Base-by-base conservation (phyloP, 1,140 invertebrate species). In the Zaprionus nigranus region DNA sequence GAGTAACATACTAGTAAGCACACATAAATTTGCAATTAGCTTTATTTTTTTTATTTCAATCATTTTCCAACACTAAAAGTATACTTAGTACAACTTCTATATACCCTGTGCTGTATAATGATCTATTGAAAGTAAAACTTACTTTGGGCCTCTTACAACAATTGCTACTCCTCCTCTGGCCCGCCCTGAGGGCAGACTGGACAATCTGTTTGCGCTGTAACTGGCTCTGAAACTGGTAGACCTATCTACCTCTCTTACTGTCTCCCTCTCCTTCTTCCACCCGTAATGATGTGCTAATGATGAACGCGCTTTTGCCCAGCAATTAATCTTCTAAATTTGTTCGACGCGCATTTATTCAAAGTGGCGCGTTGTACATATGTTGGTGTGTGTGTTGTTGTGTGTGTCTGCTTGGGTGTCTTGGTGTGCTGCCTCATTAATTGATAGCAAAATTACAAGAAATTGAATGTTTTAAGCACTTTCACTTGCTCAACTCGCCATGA, bases 231-330 rank as follows among this genome's bases (percentile, higher is more conserved):
- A 17, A n/a, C 15, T 34, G 59, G 43, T 28, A 24, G 22, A 26
- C 9, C n/a, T 36, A 13, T 28, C 24, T 24, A 17, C 17, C 5
- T 63, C 60, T 46, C 51, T 24, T 11, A 15, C 30, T 56, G 30
- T 43, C 46, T 17, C 22, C 12, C 20, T 51, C 9, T 7, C 0
- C 22, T 6, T 56, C 3, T 46, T 13, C 68, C 63, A 17, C 40
- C 38, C 38, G 59, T 88, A 87, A 88, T 87, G 83, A 87, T 87
- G 83, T 83, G 83, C 84, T 87, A 87, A 87, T 87, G 83, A 87
- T 83, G 62, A 70, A 49, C 64, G 43, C 54, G 67, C 64, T 54
- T 22, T 51, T 36, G 67, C 43, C 26, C 69, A 61, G 77, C 80
- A 87, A 87, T 87, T 87, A 87, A 87, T 87, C 83, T 87, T 88